These are phyloP conservation scores for Sebastes itinus DNA, from an alignment of 2,797 vertebrate genomes.

Conservation along the genomic window DNA sequence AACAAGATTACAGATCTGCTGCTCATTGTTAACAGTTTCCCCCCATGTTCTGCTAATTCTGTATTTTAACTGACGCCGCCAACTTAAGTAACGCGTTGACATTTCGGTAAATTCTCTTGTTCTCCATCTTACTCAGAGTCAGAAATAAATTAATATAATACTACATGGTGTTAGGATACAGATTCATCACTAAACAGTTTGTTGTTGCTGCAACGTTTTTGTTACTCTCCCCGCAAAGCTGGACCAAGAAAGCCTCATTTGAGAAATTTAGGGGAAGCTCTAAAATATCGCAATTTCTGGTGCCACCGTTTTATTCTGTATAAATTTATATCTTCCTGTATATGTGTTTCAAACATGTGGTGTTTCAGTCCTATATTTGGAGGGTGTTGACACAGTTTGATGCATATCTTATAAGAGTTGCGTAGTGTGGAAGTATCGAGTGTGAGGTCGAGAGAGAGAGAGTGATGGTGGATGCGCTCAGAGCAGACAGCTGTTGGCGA, in stretches of 20 bases:
- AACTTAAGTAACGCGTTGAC: not conserved
- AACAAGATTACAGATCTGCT: slow-evolving; percentile 43
- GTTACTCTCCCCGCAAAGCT: no score
- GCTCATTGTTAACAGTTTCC: slow-evolving; percentile 52
- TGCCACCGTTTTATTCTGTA: not conserved
- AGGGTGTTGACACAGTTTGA: not conserved
- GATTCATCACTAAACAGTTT: no score
- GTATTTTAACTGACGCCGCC: not conserved
- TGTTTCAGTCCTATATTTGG: not conserved
- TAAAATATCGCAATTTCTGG: not conserved
- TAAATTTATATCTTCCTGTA: not conserved
- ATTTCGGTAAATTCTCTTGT: not conserved
- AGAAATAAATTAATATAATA: not conserved
- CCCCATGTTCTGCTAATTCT: not conserved
- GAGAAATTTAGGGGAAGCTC: no score
- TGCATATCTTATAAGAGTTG: not conserved
- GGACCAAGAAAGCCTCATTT: no score
- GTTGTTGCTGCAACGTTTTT: no score
- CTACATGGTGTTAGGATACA: not conserved
- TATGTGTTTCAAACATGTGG: not conserved
- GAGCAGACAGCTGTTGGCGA: not conserved
- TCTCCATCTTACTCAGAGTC: not conserved
- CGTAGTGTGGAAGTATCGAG: not conserved
- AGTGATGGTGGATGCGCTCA: not conserved
- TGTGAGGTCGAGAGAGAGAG: not conserved